Percentiles rank a stretch among this genome's conserved stretches.
These are phyloP conservation scores for Molossus alvarezi DNA, from an alignment of 2,797 vertebrate genomes.

Conservation along the genomic window DNA sequence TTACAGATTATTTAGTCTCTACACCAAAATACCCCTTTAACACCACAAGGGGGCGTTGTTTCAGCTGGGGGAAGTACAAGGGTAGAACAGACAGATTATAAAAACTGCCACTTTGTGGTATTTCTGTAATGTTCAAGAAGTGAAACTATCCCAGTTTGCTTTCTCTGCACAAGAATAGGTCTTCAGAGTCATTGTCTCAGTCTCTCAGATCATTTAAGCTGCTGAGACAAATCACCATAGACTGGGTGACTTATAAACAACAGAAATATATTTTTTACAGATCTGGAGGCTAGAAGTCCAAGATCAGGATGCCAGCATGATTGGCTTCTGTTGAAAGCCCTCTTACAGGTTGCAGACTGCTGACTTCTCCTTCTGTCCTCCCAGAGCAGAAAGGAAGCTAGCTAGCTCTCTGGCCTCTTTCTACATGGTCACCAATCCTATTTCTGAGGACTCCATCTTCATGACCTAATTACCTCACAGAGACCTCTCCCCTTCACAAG, in stretches of 20 bases:
- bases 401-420: background rate
- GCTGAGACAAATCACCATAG: background rate
- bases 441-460: background rate
- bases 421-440: background rate
- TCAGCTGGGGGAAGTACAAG: background rate
- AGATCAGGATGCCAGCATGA: background rate
- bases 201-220: background rate
- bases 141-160: background rate
- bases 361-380: background rate
- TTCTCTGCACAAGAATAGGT: background rate
- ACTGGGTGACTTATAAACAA: background rate
- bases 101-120: background rate
- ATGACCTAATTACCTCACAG: background rate
- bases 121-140: background rate
- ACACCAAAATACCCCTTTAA: background rate
- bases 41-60: background rate
- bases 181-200: background rate
- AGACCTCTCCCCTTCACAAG: background rate
- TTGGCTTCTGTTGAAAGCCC: background rate
- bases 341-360: background rate
- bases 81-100: background rate
- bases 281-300: background rate
- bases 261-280: background rate
- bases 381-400: background rate
- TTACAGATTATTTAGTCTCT: background rate